phyloP scores from a whole-genome alignment of 2,113 vertebrate species.

The Cyanoderma ruficeps region DNA sequence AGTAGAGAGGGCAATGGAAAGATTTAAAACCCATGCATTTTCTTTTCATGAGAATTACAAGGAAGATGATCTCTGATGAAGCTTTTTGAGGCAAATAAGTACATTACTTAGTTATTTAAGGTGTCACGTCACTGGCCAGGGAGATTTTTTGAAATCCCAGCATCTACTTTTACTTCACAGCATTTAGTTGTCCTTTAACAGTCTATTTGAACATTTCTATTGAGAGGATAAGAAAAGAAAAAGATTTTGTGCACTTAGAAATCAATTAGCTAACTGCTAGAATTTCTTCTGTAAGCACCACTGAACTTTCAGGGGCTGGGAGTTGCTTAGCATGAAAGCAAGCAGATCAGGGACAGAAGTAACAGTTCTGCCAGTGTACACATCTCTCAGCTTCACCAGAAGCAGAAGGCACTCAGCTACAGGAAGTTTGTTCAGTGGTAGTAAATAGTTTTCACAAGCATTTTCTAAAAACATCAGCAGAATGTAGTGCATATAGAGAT shows the following conservation, averaged over 20 bases:
- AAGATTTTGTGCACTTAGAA: neutral
- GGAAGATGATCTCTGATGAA: neutral
- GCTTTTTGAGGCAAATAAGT: neutral
- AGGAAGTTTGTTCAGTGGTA: neutral
- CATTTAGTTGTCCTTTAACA: neutral
- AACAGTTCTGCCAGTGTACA: neutral
- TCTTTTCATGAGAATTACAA: neutral
- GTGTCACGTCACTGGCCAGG: neutral
- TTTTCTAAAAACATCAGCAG: neutral
- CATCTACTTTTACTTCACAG: neutral
- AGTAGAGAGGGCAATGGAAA: neutral
- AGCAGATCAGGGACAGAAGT: neutral
- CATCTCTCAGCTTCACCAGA: neutral
- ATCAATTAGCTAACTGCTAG: neutral
- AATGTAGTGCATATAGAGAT: neutral
- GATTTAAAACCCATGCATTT: neutral
- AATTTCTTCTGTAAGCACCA: neutral
- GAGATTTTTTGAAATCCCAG: neutral
- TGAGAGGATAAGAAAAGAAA: neutral
- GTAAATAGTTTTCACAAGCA: neutral
- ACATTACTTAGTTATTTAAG: neutral
- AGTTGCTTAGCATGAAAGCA: neutral
- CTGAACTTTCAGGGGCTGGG: neutral
- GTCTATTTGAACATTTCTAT: neutral
- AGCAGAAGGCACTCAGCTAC: neutral